Evolutionary conservation across 2,797 vertebrate genomes (phyloP).

Genomic region (Neomorphus geoffroyi): DNA sequence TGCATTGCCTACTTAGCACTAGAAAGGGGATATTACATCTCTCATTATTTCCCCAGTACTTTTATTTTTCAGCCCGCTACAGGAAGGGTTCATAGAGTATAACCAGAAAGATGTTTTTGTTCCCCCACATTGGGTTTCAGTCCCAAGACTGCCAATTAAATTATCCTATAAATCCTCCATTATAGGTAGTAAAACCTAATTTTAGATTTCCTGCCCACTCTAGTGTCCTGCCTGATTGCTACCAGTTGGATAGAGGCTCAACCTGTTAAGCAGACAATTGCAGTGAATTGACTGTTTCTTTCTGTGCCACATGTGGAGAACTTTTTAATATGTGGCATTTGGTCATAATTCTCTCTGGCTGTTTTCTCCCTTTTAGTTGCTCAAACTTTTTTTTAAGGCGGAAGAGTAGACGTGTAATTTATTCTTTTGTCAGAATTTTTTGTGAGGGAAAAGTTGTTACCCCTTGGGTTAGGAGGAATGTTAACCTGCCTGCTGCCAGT

Average conservation of each 20-base stretch:
- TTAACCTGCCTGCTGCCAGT: not conserved
- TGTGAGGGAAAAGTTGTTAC: not conserved
- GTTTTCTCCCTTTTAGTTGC: conserved; percentile 21
- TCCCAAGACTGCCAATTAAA: conserved; percentile 83
- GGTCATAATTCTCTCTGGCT: conserved; percentile 40
- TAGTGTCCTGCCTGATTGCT: conserved; percentile 78
- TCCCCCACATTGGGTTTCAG: conserved; percentile 69
- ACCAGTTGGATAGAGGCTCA: conserved; percentile 71
- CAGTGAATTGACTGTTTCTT: conserved; percentile 54
- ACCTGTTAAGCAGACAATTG: conserved; percentile 51
- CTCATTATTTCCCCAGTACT: conserved; percentile 2
- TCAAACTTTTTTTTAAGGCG: not conserved
- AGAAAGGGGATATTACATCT: conserved; percentile 48
- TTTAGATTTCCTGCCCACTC: conserved; percentile 84
- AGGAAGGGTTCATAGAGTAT: conserved; percentile 52
- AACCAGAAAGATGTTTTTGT: conserved; percentile 76
- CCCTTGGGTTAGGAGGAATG: not conserved
- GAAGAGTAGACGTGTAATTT: not conserved
- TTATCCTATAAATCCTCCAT: conserved; percentile 82
- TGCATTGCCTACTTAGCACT: not conserved
- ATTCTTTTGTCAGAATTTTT: conserved; percentile 2
- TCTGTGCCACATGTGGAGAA: conserved; percentile 28
- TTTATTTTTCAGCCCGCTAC: not conserved
- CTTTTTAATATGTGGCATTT: conserved; percentile 28
- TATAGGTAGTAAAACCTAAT: conserved; percentile 86